These are phyloP conservation scores for Camelus dromedarius DNA, from an alignment of 2,113 vertebrate genomes.

Conservation along the genomic window DNA sequence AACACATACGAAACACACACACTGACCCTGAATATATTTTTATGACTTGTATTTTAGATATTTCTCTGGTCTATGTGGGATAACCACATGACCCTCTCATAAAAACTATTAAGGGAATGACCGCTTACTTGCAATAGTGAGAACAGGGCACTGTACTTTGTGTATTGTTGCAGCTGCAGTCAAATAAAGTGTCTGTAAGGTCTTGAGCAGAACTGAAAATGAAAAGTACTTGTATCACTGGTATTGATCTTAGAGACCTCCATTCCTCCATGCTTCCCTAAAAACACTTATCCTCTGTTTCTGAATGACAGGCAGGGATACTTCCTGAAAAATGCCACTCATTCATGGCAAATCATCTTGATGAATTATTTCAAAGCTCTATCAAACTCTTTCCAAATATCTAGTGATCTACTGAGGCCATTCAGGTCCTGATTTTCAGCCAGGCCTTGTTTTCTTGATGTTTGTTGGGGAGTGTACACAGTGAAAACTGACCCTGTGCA, in stretches of 20 bases:
- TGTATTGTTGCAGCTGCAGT: not conserved
- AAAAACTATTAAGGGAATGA: slow-evolving; percentile 19
- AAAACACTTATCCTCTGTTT: slow-evolving; percentile 49
- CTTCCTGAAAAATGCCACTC: not conserved
- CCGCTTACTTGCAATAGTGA: not conserved
- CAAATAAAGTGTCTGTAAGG: not conserved
- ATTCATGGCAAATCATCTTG: slow-evolving; percentile 2
- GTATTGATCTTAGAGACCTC: not conserved
- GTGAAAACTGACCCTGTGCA: not conserved
- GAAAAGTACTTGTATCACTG: slow-evolving; percentile 4
- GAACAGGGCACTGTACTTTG: not conserved
- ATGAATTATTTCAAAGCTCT: slow-evolving; percentile 10
- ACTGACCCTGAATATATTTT: not conserved
- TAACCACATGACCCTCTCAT: not conserved
- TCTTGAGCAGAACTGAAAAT: slow-evolving; percentile 3
- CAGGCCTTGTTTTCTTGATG: not conserved
- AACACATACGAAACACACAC: not conserved
- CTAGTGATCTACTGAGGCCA: not conserved
- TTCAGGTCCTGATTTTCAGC: not conserved
- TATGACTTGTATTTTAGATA: slow-evolving; percentile 3
- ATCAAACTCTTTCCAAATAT: not conserved
- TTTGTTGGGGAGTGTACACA: not conserved
- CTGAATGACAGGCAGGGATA: not conserved
- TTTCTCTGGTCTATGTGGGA: not conserved
- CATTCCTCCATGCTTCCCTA: not conserved